These are phyloP conservation scores for Thyatira batis DNA, from an alignment of 2,888 invertebrate species.

Conservation along the genomic window DNA sequence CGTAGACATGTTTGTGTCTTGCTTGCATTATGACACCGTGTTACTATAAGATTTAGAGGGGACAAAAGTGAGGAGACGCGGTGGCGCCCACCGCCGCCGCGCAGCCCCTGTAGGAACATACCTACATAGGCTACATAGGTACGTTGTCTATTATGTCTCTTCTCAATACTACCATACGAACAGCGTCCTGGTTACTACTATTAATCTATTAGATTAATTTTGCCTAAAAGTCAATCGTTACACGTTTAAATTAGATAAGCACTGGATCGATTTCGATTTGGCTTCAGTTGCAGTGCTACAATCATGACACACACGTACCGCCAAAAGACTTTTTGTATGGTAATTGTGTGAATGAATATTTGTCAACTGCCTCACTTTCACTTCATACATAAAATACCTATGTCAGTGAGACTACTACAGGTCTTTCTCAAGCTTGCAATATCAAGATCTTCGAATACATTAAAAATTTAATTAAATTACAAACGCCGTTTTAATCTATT, in stretches of 20 bases:
- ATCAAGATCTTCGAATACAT: too few relatives aligned
- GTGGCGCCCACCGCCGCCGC: slow-evolving; percentile 69
- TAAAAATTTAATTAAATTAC: not conserved
- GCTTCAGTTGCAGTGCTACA: not conserved
- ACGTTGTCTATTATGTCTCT: slow-evolving; percentile 55
- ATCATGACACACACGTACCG: too few relatives aligned
- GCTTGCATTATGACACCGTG: slow-evolving; percentile 82
- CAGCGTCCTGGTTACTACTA: slow-evolving; percentile 32
- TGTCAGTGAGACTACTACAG: too few relatives aligned
- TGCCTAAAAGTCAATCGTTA: not conserved
- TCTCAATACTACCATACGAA: slow-evolving; percentile 53
- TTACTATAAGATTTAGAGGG: slow-evolving; percentile 80
- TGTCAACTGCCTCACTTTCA: too few relatives aligned
- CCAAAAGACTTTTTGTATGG: too few relatives aligned
- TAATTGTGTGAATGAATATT: too few relatives aligned
- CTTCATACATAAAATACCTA: too few relatives aligned
- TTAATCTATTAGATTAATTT: not conserved
- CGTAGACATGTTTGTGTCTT: slow-evolving; percentile 81
- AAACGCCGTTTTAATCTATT: too few relatives aligned
- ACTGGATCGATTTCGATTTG: not conserved
- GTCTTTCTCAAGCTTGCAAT: too few relatives aligned
- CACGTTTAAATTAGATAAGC: not conserved
- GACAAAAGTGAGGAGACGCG: slow-evolving; percentile 75
- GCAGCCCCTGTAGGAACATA: slow-evolving; percentile 25
- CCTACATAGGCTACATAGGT: not conserved